A percentile compares a stretch with the other conserved stretches of the same genome.
These are phyloP conservation scores for Podotricha telesiphe DNA, from an alignment of 2,888 invertebrate genomes.

Conservation along the genomic window DNA sequence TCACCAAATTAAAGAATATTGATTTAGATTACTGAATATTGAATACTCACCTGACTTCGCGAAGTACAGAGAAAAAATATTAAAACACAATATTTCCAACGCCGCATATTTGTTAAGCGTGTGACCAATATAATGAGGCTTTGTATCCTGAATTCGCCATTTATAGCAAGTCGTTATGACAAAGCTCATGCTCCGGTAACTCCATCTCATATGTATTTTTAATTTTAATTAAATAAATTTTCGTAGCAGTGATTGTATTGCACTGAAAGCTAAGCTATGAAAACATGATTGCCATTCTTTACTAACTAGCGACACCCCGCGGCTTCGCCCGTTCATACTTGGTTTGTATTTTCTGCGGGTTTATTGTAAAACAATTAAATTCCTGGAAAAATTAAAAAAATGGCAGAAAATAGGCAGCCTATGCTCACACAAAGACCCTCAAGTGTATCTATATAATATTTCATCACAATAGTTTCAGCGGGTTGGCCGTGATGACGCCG, in stretches of 20 bases:
- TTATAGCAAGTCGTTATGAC: slow-evolving; percentile 26
- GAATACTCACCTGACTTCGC: slow-evolving; percentile 59
- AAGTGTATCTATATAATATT: too few relatives aligned
- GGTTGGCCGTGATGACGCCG: too few relatives aligned
- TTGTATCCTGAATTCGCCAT: background rate
- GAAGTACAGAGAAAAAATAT: slow-evolving; percentile 53
- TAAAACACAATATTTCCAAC: slow-evolving; percentile 46
- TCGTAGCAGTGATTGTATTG: background rate
- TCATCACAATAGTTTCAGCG: too few relatives aligned
- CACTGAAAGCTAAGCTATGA: too few relatives aligned
- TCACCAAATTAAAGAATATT: background rate
- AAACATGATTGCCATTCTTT: too few relatives aligned
- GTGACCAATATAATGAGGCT: slow-evolving; percentile 7
- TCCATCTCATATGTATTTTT: slow-evolving; percentile 14
- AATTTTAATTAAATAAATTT: slow-evolving; percentile 9
- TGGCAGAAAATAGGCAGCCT: too few relatives aligned
- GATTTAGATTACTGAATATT: background rate
- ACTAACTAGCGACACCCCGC: too few relatives aligned
- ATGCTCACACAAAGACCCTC: too few relatives aligned
- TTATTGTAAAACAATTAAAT: too few relatives aligned
- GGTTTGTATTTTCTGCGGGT: too few relatives aligned
- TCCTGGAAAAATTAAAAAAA: too few relatives aligned
- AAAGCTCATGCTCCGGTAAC: slow-evolving; percentile 31
- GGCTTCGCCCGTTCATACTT: too few relatives aligned
- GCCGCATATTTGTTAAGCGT: slow-evolving; percentile 28